Base-by-base conservation (phyloP, 2,888 invertebrate species). In the Mimachlamys varia region DNA sequence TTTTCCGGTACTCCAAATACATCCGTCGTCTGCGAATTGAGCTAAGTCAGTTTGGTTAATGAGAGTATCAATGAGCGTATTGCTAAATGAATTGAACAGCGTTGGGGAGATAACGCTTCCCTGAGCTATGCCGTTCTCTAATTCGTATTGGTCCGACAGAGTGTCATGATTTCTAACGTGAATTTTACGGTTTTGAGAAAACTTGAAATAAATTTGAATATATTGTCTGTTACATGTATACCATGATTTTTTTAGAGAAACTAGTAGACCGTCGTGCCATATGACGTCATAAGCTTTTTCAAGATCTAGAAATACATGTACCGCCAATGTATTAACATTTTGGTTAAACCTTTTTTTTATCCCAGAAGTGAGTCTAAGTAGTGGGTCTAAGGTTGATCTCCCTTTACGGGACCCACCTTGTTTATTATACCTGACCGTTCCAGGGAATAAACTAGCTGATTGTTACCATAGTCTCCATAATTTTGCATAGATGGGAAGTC, bases 391-490 rank as follows among this genome's bases (percentile, higher is more conserved):
- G 44, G 44, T 44, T 44, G 44, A 27, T 50, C 88, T 88, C 3
- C 53, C 53, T 27, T 44, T 53, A 10, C 88, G 44, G 53, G 53
- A 88, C 17, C 88, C 88, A 27, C 88, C 44, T 53, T 27, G 50
- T 88, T 50, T n/a, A 88, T 33, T 0, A 88, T 88, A 53, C 44
- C 44, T 7, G 44, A 44, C 7, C 44, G 44, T 44, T 44, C 44
- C 7, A 44, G 44, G 44, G 44, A n/a, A 49, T 53, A 17, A 44
- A 44, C 53, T 88, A 50, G 50, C 33, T 53, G 44, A 50, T 49
- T 88, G 33, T 88, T 88, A 88, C 49, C 88, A 88, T 88, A 88
- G 88, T 49, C n/a, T 88, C 88, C 50, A 53, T 88, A n/a, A n/a
- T n/a, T n/a, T n/a, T n/a, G n/a, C n/a, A n/a, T n/a, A n/a, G n/a